Percentiles rank a stretch among this genome's conserved stretches.
phyloP scores from a whole-genome alignment of 2,797 vertebrate genomes.

The Anguilla megastoma region DNA sequence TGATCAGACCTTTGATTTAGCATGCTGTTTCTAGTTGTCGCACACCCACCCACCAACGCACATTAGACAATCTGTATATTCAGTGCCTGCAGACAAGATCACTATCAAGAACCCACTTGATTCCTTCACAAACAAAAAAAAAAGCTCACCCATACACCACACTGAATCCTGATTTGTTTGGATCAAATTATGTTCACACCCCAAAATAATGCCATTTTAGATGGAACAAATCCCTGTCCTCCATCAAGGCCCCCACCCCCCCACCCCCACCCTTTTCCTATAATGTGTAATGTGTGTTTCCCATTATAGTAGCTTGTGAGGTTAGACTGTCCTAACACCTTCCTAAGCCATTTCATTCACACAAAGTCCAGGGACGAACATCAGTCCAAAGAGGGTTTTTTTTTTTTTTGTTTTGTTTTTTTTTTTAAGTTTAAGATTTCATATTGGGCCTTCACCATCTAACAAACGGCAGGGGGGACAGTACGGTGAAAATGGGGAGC shows the following conservation, averaged over 20 bases:
- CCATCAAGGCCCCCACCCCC: background rate
- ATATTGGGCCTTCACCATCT: background rate
- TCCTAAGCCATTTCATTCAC: constrained; percentile 1
- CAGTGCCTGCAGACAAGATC: constrained; percentile 40
- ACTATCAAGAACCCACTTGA: constrained; percentile 51
- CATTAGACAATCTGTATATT: constrained; percentile 35
- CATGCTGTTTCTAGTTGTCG: constrained; percentile 39
- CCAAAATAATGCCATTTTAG: constrained; percentile 15
- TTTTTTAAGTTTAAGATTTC: background rate
- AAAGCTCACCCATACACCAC: background rate
- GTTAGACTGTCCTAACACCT: background rate
- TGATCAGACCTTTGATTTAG: constrained; percentile 39
- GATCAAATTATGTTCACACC: constrained; percentile 2
- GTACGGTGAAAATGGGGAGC: background rate
- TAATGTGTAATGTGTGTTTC: background rate
- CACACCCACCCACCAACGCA: constrained; percentile 32
- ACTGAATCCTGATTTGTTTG: background rate
- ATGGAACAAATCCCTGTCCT: background rate
- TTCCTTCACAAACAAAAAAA: constrained; percentile 29
- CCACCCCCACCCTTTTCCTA: background rate
- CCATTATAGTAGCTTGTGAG: constrained; percentile 17
- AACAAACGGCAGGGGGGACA: background rate
- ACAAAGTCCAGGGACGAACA: background rate
- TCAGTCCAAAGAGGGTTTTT: background rate
- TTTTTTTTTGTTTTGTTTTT: no score